Conservation (phyloP, 1,140 invertebrate species). For the Achatina immaculata region DNA sequence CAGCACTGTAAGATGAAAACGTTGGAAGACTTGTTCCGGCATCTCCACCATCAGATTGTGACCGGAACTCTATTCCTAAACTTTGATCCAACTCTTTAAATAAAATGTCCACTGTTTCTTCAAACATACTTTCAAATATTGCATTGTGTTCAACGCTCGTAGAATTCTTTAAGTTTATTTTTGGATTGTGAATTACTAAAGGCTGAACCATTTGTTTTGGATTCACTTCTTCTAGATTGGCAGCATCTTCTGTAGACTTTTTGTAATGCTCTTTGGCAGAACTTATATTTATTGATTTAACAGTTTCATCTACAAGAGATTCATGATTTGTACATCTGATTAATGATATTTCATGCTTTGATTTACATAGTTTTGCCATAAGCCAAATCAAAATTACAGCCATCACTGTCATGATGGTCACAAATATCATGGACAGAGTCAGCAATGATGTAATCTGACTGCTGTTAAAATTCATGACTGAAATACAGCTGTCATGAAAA, state of each 20-base stretch:
- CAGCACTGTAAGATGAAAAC: background rate
- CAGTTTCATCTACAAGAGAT: background rate
- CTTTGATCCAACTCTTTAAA: slow-evolving; percentile 11
- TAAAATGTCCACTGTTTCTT: slow-evolving; percentile 1
- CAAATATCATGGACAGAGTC: background rate
- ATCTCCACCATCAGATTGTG: background rate
- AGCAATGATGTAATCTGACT: background rate
- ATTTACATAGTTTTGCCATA: background rate
- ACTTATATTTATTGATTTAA: background rate
- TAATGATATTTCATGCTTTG: background rate
- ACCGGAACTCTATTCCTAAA: background rate
- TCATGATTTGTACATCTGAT: background rate
- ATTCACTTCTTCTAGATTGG: background rate
- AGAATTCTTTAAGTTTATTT: background rate
- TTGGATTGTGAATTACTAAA: background rate
- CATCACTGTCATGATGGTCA: background rate
- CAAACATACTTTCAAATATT: slow-evolving; percentile 2
- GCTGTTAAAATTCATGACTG: background rate
- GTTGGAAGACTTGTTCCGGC: background rate
- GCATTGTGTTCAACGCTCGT: background rate
- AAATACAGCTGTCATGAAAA: background rate
- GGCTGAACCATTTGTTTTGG: background rate
- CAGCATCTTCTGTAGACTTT: background rate
- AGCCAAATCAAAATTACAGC: background rate
- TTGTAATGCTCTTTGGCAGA: background rate